Percentiles rank a stretch among this genome's conserved stretches.
phyloP scores from a whole-genome alignment of 2,888 invertebrate species.

The Bedellia somnulentella region DNA sequence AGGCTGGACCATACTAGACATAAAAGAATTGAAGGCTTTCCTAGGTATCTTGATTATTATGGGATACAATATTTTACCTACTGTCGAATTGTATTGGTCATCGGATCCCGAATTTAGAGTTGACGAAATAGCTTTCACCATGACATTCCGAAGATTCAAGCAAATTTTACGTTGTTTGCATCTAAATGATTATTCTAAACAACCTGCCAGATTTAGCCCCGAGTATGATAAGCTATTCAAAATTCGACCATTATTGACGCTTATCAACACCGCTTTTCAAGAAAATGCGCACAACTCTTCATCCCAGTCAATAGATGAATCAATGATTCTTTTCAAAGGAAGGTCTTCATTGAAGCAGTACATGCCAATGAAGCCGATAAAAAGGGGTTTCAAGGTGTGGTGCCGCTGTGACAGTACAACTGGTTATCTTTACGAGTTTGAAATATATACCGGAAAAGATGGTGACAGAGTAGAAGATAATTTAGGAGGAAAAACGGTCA shows the following conservation, averaged over 20 bases:
- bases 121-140: constrained; percentile 13
- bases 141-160: constrained; percentile 13
- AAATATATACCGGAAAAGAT: constrained; percentile 5
- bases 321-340: constrained; percentile 13
- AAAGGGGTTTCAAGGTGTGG: constrained; percentile 14
- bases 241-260: constrained; percentile 8
- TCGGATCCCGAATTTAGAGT: constrained; percentile 13
- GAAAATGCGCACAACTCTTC: constrained; percentile 5
- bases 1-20: constrained; percentile 11
- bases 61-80: constrained; percentile 12
- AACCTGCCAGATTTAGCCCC: constrained; percentile 6
- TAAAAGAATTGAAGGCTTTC: constrained; percentile 12
- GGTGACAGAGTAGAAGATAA: not conserved
- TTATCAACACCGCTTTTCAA: constrained; percentile 9
- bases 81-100: constrained; percentile 15
- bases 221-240: constrained; percentile 10
- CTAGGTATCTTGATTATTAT: constrained; percentile 14
- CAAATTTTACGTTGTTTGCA: constrained; percentile 10
- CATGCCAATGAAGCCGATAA: constrained; percentile 12
- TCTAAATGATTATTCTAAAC: constrained; percentile 9
- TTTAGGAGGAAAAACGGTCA: constrained; percentile 2
- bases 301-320: constrained; percentile 11
- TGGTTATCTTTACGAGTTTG: constrained; percentile 4
- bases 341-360: constrained; percentile 12
- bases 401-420: constrained; percentile 6